phyloP scores from a whole-genome alignment of 2,797 vertebrate species.

The Glyptemys insculpta region DNA sequence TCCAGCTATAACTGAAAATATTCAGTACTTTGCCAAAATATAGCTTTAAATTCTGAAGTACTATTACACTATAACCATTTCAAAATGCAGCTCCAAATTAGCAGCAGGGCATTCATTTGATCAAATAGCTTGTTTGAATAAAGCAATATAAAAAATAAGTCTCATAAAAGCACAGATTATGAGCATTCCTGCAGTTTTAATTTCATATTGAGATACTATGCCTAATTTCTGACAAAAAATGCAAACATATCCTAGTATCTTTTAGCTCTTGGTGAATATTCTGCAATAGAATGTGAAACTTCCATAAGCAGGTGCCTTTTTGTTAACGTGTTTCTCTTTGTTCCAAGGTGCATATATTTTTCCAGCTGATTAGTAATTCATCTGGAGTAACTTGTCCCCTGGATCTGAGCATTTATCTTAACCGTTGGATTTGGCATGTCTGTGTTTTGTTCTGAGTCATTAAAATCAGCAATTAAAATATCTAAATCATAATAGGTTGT shows the following conservation, averaged over 20 bases:
- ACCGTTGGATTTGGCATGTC: background rate
- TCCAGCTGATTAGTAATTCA: background rate
- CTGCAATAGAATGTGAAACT: background rate
- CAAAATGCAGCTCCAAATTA: background rate
- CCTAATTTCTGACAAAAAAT: background rate
- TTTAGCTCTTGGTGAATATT: background rate
- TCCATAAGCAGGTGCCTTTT: background rate
- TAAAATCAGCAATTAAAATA: background rate
- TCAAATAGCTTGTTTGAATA: background rate
- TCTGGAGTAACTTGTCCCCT: background rate
- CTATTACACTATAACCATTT: background rate
- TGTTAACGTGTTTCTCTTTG: background rate
- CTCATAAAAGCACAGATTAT: background rate
- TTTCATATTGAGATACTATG: background rate
- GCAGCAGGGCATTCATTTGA: background rate
- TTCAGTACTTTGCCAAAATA: background rate
- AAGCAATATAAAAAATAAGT: background rate
- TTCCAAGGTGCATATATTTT: background rate
- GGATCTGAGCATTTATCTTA: background rate
- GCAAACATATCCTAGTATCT: background rate
- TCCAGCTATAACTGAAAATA: accelerated
- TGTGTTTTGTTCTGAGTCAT: background rate
- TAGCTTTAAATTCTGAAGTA: background rate
- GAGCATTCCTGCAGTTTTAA: background rate
- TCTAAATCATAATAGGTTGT: background rate